phyloP scores from a whole-genome alignment of 1,140 invertebrate genomes.

The Oryzaephilus surinamensis region DNA sequence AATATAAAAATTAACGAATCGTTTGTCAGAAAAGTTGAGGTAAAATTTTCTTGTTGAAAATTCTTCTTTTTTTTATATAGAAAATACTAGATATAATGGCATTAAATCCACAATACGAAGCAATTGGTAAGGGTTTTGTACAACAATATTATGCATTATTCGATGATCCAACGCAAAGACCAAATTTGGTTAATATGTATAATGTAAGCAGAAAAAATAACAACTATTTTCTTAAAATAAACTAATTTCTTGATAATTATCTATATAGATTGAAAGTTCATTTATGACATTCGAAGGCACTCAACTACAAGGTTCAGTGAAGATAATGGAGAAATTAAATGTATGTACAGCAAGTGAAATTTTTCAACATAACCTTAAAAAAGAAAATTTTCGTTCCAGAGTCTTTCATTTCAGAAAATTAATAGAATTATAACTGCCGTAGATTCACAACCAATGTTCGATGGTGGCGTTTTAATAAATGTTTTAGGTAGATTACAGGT shows the following conservation, averaged over 20 bases:
- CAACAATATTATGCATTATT: conserved; percentile 87
- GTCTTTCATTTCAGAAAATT: conserved; percentile 86
- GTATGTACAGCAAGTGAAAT: no score
- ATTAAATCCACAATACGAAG: conserved; percentile 80
- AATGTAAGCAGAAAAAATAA: conserved; percentile 59
- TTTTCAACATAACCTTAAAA: no score
- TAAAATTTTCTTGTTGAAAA: no score
- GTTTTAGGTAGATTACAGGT: conserved; percentile 89
- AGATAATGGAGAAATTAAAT: conserved; percentile 91
- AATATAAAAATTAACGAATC: no score
- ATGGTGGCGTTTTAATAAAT: conserved; percentile 87
- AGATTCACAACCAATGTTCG: conserved; percentile 91
- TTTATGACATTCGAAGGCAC: conserved; percentile 94
- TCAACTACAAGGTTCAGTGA: conserved; percentile 79
- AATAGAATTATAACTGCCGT: conserved; percentile 82
- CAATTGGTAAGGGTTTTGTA: conserved; percentile 85
- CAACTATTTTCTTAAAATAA: no score
- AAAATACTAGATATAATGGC: conserved; percentile 57
- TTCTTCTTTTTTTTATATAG: no score
- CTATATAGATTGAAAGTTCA: conserved; percentile 70
- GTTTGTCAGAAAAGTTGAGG: no score
- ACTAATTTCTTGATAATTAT: no score
- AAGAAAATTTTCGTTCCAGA: conserved; percentile 48
- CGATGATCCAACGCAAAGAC: conserved; percentile 72
- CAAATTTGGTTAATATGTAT: conserved; percentile 78